Base-by-base conservation (phyloP, 2,888 invertebrate genomes). In the Mylabris sibirica region DNA sequence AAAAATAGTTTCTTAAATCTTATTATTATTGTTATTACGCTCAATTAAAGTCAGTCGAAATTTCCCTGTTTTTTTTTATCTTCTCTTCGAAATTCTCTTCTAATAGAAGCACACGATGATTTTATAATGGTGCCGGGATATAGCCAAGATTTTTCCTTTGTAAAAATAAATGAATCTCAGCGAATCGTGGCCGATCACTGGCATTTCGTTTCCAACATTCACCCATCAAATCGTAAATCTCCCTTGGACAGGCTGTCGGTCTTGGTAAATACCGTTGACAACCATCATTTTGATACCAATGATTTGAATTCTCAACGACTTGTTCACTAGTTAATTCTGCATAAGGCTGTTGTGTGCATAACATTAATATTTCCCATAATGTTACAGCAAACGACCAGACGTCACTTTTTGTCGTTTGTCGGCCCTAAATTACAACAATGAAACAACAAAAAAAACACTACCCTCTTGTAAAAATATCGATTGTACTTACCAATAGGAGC, bases 361-460 rank as follows among this genome's bases (percentile, higher is more conserved):
- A 89, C 70, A 92, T 93, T 72, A 96, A 88, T 30, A 96, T 90
- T 83, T 97, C 96, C 96, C 96, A 97, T 57, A 95, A 87, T 0
- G 95, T 94, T 34, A 96, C 92, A 6, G 94, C 96, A 82, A 95
- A 96, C 0, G 95, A 92, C 96, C 96, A 97, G 1, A 96, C 95
- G 84, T 97, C 96, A 75, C 94, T 93, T 79, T 93, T 93, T 30
- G 94, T 92, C 63, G 93, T 94, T 85, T 92, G 95, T 84, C 94
- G 92, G 35, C 95, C 95, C 96, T 97, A 85, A 11, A 83, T 24
- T 24, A 0, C 5, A 22, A 35, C n/a, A n/a, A n/a, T n/a, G n/a
- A n/a, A n/a, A n/a, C n/a, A 41, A 35, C 4, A 68, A 60, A 61
- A 38, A 44, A 24, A 44, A 60, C 12, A 12, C n/a, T n/a, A n/a